These are phyloP conservation scores for Budorcas taxicolor DNA, from an alignment of 2,113 vertebrate species.

Conservation along the genomic window DNA sequence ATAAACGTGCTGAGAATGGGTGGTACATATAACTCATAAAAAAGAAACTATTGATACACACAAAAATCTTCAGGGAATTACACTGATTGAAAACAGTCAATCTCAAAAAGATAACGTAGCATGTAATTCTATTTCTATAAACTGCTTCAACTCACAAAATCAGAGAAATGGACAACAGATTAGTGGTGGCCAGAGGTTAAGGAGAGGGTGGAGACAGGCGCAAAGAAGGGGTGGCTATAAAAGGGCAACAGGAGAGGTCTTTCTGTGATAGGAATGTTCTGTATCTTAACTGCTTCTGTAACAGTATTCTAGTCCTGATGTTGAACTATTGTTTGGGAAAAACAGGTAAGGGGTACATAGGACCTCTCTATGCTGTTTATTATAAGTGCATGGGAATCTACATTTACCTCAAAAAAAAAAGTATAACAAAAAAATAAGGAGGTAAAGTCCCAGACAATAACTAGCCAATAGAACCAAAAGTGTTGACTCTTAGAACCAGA, in stretches of 20 bases:
- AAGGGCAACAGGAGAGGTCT: background rate
- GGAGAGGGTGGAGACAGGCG: rapidly evolving
- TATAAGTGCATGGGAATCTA: background rate
- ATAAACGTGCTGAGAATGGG: background rate
- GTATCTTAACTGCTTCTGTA: background rate
- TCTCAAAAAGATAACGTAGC: background rate
- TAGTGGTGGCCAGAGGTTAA: background rate
- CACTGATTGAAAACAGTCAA: background rate
- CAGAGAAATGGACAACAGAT: background rate
- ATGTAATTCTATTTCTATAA: background rate
- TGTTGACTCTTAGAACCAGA: background rate
- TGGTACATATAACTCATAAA: background rate
- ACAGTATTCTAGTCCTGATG: background rate
- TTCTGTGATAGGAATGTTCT: background rate
- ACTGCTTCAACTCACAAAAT: background rate
- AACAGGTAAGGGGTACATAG: background rate
- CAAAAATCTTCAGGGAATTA: background rate
- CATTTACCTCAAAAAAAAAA: background rate
- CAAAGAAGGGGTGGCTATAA: background rate
- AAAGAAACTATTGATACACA: background rate
- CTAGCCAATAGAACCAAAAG: background rate
- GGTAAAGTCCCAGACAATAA: background rate
- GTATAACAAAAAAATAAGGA: background rate
- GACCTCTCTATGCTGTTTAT: background rate
- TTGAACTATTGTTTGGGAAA: background rate